Evolutionary conservation across 2,888 invertebrate genomes (phyloP), one percentile per base, ranked within the genome.

Genomic region (Macropis europaea): DNA sequence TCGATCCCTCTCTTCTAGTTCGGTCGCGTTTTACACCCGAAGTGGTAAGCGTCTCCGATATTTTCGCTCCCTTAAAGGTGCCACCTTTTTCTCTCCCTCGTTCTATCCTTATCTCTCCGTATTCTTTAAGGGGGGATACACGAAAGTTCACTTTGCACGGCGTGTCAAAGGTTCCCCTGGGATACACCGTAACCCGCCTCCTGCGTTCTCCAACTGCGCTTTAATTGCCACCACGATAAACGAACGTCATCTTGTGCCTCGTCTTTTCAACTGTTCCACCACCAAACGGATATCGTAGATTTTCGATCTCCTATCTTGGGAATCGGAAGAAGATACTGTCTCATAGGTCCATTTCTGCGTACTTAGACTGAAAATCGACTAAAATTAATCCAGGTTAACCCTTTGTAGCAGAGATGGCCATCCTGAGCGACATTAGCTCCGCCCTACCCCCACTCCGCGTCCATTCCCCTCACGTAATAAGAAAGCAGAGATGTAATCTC

Each of bases 61-160:
- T 75, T 76, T 64, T 43, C 66, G 36, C 52, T 62, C 76, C 76
- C 62, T 73, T 73, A 73, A 72, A 79, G 67, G 67, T 53, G 69
- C 67, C 53, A 30, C 47, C 59, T 50, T 30, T 50, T 56, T 52
- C 48, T 40, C 48, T 52, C 56, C 36, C 53, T 53, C 60, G 34
- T 45, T 30, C 62, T 72, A 69, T 66, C 63, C 72, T 70, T 73
- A 69, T 70, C 79, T 56, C 66, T 47, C 59, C 67, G 71, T 79
- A 78, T 53, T 67, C 77, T 67, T 73, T 71, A 53, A 48, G 47
- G 69, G 70, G 68, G 73, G 56, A 73, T 83, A 88, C 88, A 88
- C 82, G 87, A 87, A 87, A 87, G 81, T 86, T 86, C 86, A 87
- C 87, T 87, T 87, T 87, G 81, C 83, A 74, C 78, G 79, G 83